Evolutionary conservation across 2,113 vertebrate species (phyloP).

Genomic region (Periophthalmodon schlosseri): DNA sequence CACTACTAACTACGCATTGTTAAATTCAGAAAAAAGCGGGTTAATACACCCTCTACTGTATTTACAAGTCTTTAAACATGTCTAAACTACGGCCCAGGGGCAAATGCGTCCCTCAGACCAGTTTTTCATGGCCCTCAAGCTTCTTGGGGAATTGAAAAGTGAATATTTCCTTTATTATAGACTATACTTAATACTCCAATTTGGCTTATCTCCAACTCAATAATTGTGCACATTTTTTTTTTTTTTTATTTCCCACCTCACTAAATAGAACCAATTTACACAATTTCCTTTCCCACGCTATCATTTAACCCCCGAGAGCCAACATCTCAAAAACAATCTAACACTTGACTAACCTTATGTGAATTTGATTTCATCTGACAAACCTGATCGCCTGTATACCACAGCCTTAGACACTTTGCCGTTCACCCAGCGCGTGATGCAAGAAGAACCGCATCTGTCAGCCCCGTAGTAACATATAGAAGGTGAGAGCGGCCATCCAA

Average conservation of each 20-base stretch:
- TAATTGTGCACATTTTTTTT: no score
- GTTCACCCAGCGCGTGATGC: slow-evolving; percentile 60
- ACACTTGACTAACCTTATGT: slow-evolving; percentile 28
- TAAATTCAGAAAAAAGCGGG: no score
- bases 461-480: slow-evolving; percentile 47
- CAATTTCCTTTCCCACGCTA: slow-evolving; percentile 6
- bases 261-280: slow-evolving; percentile 35
- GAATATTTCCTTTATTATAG: no score
- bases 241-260: background rate
- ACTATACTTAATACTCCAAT: background rate
- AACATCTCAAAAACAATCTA: slow-evolving; percentile 14
- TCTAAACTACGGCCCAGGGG: no score
- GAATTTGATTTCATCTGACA: slow-evolving; percentile 45
- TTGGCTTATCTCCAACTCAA: background rate
- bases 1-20: no score
- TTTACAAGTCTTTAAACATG: no score
- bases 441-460: slow-evolving; percentile 62
- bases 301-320: slow-evolving; percentile 5
- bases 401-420: background rate
- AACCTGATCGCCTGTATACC: slow-evolving; percentile 12
- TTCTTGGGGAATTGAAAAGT: no score
- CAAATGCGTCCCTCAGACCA: no score
- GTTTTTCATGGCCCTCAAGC: no score
- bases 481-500: slow-evolving; percentile 40
- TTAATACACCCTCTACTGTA: no score